Base-by-base conservation (phyloP, 2,113 vertebrate genomes). In the Grantiella picta region DNA sequence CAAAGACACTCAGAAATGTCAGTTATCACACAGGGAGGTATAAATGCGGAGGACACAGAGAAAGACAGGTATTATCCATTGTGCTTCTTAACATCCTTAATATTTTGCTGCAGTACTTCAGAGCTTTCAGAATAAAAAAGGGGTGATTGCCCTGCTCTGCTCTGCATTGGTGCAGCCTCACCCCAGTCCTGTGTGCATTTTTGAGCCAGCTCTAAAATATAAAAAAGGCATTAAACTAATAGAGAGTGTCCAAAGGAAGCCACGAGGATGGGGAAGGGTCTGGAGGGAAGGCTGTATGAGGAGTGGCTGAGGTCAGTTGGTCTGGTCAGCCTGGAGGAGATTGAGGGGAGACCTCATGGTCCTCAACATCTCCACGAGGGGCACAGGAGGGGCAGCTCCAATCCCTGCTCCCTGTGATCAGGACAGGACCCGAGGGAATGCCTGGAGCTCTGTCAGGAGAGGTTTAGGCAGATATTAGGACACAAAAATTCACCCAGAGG, bases 1-100 rank as follows among this genome's bases (percentile, higher is more conserved):
- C 27, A 81, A 91, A 84, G 57, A 65, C 70, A 57, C 68, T 73
- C 83, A 87, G 91, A 93, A 84, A 72, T 57, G 90, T 73, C 93
- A 79, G 52, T 66, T 76, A 87, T 31, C 24, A 25, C 71, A 38
- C 54, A 78, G 2, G 1, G 21, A n/a, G 35, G 31, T 57, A 16
- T 19, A 40, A 72, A 52, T 7, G 11, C 24, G 40, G 56, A 70
- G 8, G 64, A 36, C 29, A 28, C 12, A 53, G 45, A 82, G 73
- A 45, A 87, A 92, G 52, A 81, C 66, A 90, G 68, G 64, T n/a
- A 69, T 81, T 69, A 69, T 24, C 57, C 45, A 80, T 44, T 2
- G 0, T 53, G 53, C 60, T 96, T 68, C 86, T 88, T 66, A 84
- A 82, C 17, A 38, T 63, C 60, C 70, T 71, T 75, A 17, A 3